Evolutionary conservation across 1,140 invertebrate species (phyloP), one percentile per base, ranked within the genome.

Genomic region (Heliconius eleuchia): DNA sequence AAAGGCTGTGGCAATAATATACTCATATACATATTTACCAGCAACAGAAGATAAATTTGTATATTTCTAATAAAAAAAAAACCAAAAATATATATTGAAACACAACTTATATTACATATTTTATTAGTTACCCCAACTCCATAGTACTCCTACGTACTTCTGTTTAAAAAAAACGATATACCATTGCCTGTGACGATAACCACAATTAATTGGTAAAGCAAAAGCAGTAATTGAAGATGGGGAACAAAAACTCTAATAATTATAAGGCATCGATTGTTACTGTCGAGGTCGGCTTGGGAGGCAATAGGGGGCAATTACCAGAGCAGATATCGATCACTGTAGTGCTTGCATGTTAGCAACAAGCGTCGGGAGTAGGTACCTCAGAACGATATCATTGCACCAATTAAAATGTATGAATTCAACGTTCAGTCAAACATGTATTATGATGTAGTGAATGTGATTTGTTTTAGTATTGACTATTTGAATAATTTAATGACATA

Each of bases 321-420:
- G 23, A 13, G 57, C 23, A 16, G 9, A 66, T 66, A 27, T 66
- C 57, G 57, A 66, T 30, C 27, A 27, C 23, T 66, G 57, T 27
- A 27, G 23, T 60, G 57, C 23, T 27, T 13, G 57, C 57, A 66
- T 66, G 57, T 27, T 27, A 4, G 23, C 23, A 27, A 66, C 9
- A 0, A 66, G 2, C 57, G 27, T 27, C 6, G 57, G 55, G n/a
- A 66, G 23, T 66, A 19, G 50, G 16, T 52, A 19, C 13, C 0
- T 52, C 18, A 6, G 4, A 19, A 57, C n/a, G 18, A 66, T 66
- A 66, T 66, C 23, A 27, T 66, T 66, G 57, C 4, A 13, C 57
- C 57, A 66, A 66, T 66, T 66, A 66, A 66, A 66, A 66, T 66
- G 57, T n/a, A 66, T 66, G n/a, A 57, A 57, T 57, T 57, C 55